These are phyloP conservation scores for Neoascia interrupta DNA, from an alignment of 2,888 invertebrate species.

Conservation along the genomic window DNA sequence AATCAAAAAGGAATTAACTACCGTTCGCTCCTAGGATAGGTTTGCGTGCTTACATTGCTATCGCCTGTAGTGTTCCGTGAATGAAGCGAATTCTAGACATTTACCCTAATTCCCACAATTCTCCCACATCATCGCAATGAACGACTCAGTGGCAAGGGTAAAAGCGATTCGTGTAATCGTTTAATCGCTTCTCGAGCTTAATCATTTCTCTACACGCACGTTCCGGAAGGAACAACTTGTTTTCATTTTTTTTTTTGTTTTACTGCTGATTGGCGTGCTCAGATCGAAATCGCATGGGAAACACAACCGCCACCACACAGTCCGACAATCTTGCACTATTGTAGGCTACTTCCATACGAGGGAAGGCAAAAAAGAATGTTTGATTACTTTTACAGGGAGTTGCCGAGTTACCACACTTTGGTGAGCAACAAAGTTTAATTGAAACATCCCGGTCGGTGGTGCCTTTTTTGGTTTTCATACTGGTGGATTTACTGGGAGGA, in stretches of 20 bases:
- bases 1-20: conserved; percentile 66
- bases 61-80: conserved; percentile 30
- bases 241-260: conserved; percentile 6
- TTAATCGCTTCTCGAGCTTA: conserved; percentile 57
- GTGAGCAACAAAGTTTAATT: conserved; percentile 32
- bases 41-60: conserved; percentile 58
- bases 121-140: conserved; percentile 4
- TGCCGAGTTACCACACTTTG: conserved; percentile 19
- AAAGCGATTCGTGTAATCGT: conserved; percentile 46
- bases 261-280: conserved; percentile 34
- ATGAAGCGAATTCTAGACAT: conserved; percentile 47
- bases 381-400: conserved; percentile 33
- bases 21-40: conserved; percentile 36
- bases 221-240: conserved; percentile 42
- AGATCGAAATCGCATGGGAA: conserved; percentile 43
- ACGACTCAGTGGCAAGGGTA: conserved; percentile 15
- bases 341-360: not conserved
- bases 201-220: conserved; percentile 60
- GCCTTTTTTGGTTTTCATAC: conserved; percentile 28
- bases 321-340: conserved; percentile 7
- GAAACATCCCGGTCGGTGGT: conserved; percentile 28
- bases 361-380: not conserved
- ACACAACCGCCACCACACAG: conserved; percentile 6
- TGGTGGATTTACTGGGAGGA: conserved; percentile 5
- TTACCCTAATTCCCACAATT: conserved; percentile 33